Percentiles rank a stretch among this genome's conserved stretches.
Conservation (phyloP, 2,888 invertebrate genomes). For the Lithophane leautieri region DNA sequence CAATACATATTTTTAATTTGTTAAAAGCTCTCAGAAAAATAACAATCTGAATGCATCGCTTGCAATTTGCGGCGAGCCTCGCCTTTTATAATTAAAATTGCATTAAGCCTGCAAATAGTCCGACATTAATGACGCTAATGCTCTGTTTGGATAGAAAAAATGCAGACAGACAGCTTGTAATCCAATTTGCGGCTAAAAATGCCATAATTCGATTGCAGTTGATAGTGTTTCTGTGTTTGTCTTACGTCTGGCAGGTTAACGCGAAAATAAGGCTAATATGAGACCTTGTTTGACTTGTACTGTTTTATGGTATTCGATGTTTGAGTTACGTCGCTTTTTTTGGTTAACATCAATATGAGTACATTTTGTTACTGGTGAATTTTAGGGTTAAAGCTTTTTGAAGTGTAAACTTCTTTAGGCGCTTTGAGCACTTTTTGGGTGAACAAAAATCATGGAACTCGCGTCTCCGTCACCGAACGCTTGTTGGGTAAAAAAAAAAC, state of each 20-base stretch:
- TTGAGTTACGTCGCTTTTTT: not conserved
- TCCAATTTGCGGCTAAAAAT: conserved; percentile 76
- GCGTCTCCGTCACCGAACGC: too few relatives aligned
- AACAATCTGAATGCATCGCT: conserved; percentile 86
- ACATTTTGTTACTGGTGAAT: not conserved
- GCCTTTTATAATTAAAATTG: conserved; percentile 90
- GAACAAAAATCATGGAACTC: too few relatives aligned
- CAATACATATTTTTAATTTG: conserved; percentile 84
- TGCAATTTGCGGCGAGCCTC: conserved; percentile 83
- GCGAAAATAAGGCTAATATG: conserved; percentile 46
- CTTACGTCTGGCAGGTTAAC: conserved; percentile 59
- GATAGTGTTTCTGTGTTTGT: conserved; percentile 60
- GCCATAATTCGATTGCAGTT: conserved; percentile 72
- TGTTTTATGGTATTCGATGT: not conserved
- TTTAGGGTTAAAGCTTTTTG: conserved; percentile 13
- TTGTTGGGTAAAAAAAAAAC: too few relatives aligned
- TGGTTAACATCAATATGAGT: not conserved
- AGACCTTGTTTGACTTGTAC: conserved; percentile 12
- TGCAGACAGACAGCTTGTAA: conserved; percentile 76
- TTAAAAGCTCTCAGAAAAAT: conserved; percentile 88
- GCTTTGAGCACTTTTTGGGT: too few relatives aligned
- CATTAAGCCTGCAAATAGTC: conserved; percentile 86
- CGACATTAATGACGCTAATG: conserved; percentile 84
- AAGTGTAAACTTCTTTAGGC: too few relatives aligned
- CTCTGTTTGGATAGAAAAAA: conserved; percentile 84